These are phyloP conservation scores for Tyria jacobaeae DNA, from an alignment of 2,888 invertebrate genomes.

Conservation along the genomic window DNA sequence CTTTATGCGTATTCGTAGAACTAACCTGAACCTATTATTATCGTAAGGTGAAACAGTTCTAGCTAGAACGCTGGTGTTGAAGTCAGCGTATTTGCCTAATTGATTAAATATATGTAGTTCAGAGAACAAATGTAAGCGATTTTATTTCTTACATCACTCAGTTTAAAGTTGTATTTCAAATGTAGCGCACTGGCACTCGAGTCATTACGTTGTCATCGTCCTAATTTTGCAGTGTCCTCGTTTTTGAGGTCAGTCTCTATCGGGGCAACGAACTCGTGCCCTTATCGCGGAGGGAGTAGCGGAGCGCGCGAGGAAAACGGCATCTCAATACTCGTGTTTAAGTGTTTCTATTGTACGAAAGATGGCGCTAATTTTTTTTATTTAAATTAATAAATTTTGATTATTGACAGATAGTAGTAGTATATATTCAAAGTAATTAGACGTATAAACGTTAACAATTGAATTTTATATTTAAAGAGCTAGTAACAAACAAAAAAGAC, in stretches of 20 bases:
- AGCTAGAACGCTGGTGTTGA: slow-evolving; percentile 77
- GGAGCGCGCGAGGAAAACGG: slow-evolving; percentile 62
- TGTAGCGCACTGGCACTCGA: slow-evolving; percentile 69
- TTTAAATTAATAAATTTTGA: neutral
- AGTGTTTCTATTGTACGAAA: slow-evolving; percentile 68
- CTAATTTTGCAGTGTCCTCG: slow-evolving; percentile 90
- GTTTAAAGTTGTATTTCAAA: slow-evolving; percentile 67
- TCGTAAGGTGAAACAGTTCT: slow-evolving; percentile 77
- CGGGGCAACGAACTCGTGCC: slow-evolving; percentile 87
- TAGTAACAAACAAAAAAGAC: slow-evolving; percentile 38
- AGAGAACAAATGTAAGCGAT: slow-evolving; percentile 48
- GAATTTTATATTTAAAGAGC: slow-evolving; percentile 25
- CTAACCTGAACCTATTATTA: slow-evolving; percentile 70
- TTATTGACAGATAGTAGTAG: neutral
- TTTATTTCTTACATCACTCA: slow-evolving; percentile 53
- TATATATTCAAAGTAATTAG: neutral
- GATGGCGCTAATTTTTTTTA: slow-evolving; percentile 67
- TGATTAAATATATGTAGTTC: slow-evolving; percentile 86
- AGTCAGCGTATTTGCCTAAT: slow-evolving; percentile 86
- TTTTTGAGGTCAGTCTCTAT: slow-evolving; percentile 90
- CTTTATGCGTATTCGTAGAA: slow-evolving; percentile 55
- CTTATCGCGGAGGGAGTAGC: slow-evolving; percentile 80
- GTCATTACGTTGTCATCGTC: slow-evolving; percentile 86
- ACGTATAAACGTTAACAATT: neutral
- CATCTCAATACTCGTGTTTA: slow-evolving; percentile 45